Evolutionary conservation across 2,797 vertebrate genomes (phyloP), one percentile per base, ranked within the genome.

Genomic region (Bufotes viridis): DNA sequence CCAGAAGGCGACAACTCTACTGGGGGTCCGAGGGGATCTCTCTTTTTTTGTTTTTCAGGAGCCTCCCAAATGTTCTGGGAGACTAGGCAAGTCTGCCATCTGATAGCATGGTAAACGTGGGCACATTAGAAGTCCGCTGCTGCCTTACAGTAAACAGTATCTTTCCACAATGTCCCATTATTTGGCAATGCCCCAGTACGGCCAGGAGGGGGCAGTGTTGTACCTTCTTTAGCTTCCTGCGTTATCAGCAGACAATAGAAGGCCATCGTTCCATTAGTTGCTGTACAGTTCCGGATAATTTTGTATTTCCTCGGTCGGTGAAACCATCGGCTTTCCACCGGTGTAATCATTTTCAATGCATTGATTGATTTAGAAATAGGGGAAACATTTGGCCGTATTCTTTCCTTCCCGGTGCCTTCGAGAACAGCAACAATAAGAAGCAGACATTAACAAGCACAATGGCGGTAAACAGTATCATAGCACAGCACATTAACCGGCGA

Each of bases 301-400:
- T 61, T 58, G 53, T 49, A 86, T 86, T 89, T 69, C 74, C 84
- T 72, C 74, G 69, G 84, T 78, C 84, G 18, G 75, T 42, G 49
- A 67, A 85, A 81, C n/a, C 75, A 85, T 81, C 60, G 60, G 29
- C 79, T 72, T 72, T 87, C 74, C 84, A 82, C 81, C 80, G 63
- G 84, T 89, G 72, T 74, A 82, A 87, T 89, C 81, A 79, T 63
- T 83, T 72, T 87, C 85, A 87, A 87, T 83, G 51, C 67, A 89
- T 72, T 83, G 84, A 83, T 58, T 83, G 81, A 78, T 86, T 83
- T 82, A 29, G 34, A 83, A 82, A 61, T 55, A 8, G 76, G 51
- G 74, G 53, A 72, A 29, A 58, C 70, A 63, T 65, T 75, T 18
- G 0, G 15, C 53, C 29, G 69, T 13, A 67, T 82, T 58, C 22